Evolutionary conservation across 2,797 vertebrate species (phyloP).

Genomic region (Dipus sagitta): DNA sequence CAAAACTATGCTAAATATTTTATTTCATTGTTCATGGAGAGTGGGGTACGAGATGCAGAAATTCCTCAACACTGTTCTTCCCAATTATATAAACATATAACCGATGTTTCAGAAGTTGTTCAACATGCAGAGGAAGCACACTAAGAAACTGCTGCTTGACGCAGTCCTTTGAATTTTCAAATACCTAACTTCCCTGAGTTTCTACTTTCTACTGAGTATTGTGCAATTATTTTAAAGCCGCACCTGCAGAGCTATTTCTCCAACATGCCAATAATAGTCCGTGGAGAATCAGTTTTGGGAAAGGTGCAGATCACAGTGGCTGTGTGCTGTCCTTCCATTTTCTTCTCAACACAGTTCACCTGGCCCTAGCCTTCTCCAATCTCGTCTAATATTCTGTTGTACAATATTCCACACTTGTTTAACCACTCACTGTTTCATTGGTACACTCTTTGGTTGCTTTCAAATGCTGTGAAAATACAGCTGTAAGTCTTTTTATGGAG

Average conservation of each 20-base stretch:
- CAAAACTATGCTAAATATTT: not conserved
- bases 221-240: not conserved
- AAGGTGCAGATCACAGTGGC: not conserved
- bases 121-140: not conserved
- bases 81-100: not conserved
- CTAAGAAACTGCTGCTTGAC: too few relatives aligned
- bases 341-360: not conserved
- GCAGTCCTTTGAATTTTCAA: not conserved
- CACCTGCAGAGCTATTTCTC: not conserved
- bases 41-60: not conserved
- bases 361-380: not conserved
- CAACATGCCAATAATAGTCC: not conserved
- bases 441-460: not conserved
- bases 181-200: not conserved
- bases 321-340: not conserved
- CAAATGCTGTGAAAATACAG: not conserved
- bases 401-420: not conserved
- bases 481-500: not conserved
- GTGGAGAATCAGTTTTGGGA: not conserved
- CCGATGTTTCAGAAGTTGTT: not conserved
- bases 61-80: not conserved
- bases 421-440: not conserved
- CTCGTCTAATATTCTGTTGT: not conserved
- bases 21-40: not conserved
- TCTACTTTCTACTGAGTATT: too few relatives aligned